Conservation (phyloP, 1,140 invertebrate species). For the Drepana arcuata region DNA sequence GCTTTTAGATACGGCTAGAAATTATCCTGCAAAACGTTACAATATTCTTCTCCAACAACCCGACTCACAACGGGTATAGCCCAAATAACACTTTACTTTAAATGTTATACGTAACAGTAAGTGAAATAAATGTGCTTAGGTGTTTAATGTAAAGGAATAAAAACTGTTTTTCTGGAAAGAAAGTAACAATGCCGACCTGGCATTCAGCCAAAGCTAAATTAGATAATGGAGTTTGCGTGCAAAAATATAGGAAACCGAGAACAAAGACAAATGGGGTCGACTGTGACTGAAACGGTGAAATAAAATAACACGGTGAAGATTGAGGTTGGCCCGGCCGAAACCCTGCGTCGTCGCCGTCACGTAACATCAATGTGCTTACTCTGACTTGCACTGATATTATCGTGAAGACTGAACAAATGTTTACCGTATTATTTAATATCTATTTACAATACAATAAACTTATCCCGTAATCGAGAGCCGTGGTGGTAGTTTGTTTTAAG, state of each 20-base stretch:
- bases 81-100: too few relatives aligned
- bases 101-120: slow-evolving; percentile 22
- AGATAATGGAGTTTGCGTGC: slow-evolving; percentile 72
- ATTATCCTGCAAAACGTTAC: neutral
- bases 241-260: slow-evolving; percentile 71
- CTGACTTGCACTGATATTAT: too few relatives aligned
- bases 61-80: too few relatives aligned
- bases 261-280: slow-evolving; percentile 69
- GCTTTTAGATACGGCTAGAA: too few relatives aligned
- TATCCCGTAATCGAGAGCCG: too few relatives aligned
- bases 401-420: too few relatives aligned
- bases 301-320: slow-evolving; percentile 57
- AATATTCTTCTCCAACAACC: too few relatives aligned
- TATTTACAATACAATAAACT: too few relatives aligned
- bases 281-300: slow-evolving; percentile 59
- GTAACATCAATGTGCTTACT: neutral
- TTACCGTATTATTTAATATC: too few relatives aligned
- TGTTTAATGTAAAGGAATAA: slow-evolving; percentile 59
- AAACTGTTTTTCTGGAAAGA: slow-evolving; percentile 52
- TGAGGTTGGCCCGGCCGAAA: slow-evolving; percentile 28
- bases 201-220: slow-evolving; percentile 70
- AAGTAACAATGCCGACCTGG: slow-evolving; percentile 62
- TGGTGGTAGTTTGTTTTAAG: too few relatives aligned
- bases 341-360: slow-evolving; percentile 21
- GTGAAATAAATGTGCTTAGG: slow-evolving; percentile 42